Percentiles rank a stretch among this genome's conserved stretches.
Evolutionary conservation across 1,140 invertebrate species (phyloP).

Genomic region (Sitobion miscanthi): DNA sequence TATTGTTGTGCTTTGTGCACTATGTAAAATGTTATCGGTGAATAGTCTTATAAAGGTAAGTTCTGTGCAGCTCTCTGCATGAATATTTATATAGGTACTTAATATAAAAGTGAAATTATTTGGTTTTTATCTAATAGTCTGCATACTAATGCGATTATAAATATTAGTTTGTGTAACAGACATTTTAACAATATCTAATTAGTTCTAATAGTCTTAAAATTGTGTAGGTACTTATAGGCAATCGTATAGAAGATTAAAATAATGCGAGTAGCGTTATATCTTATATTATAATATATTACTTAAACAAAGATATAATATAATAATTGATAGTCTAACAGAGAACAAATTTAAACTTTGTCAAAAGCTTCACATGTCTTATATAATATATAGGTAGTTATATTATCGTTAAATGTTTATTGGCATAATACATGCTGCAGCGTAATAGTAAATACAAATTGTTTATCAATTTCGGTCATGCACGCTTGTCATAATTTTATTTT

Average conservation of each 20-base stretch:
- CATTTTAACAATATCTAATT: background rate
- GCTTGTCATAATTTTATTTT: background rate
- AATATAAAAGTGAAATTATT: too few species aligned
- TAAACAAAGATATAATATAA: background rate
- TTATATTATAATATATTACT: background rate
- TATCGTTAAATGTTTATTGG: background rate
- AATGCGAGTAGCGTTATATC: background rate
- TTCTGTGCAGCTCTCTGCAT: too few species aligned
- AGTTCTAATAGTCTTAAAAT: background rate
- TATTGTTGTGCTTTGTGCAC: too few species aligned
- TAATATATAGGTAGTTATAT: background rate
- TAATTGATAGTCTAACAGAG: background rate
- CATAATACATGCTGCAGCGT: background rate
- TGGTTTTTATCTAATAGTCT: background rate
- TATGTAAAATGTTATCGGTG: too few species aligned
- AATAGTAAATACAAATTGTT: background rate
- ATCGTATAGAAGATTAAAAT: background rate
- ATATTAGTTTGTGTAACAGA: background rate
- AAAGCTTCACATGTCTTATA: background rate
- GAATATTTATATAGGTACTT: too few species aligned
- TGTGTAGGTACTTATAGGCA: background rate
- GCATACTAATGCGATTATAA: background rate
- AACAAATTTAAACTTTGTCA: background rate
- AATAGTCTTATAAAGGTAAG: too few species aligned
- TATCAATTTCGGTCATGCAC: background rate